A percentile compares a stretch with the other conserved stretches of the same genome.
Conservation (phyloP, 2,797 vertebrate species). For the Coreius guichenoti region DNA sequence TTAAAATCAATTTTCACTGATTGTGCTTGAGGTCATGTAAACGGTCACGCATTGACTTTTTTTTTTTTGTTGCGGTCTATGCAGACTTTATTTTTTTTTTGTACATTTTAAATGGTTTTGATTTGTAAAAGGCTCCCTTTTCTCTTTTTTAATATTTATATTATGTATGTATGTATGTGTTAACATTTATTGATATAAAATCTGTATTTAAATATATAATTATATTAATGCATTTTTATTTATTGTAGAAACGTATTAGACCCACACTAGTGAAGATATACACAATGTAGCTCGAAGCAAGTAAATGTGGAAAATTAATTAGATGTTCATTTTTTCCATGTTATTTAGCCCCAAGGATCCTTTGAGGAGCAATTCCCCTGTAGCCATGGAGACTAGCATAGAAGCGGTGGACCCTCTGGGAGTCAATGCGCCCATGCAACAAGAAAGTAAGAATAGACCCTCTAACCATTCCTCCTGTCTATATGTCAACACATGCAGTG, state of each 20-base stretch:
- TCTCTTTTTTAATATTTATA: not conserved
- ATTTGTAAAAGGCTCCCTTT: not conserved
- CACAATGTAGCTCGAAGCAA: not conserved
- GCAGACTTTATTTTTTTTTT: not conserved
- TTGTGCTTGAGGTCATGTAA: not conserved
- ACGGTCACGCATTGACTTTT: fast-evolving
- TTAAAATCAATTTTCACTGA: not conserved
- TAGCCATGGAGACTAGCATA: conserved; percentile 96
- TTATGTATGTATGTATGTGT: not conserved
- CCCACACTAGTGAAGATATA: not conserved
- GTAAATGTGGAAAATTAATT: conserved; percentile 8
- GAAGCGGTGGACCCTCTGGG: conserved; percentile 87
- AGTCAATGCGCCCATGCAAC: conserved; percentile 80
- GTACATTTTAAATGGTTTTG: not conserved
- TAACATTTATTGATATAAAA: not conserved
- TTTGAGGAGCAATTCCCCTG: conserved; percentile 93
- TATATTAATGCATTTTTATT: not conserved
- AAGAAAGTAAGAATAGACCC: conserved; percentile 81
- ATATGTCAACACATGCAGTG: not conserved
- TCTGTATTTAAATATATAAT: too few species aligned
- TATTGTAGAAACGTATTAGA: not conserved
- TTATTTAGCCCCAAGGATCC: conserved; percentile 89
- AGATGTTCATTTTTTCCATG: not conserved
- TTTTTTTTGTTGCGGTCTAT: not conserved
- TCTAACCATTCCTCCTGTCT: not conserved